Conservation (phyloP, 2,113 vertebrate species). For the Propithecus coquereli region DNA sequence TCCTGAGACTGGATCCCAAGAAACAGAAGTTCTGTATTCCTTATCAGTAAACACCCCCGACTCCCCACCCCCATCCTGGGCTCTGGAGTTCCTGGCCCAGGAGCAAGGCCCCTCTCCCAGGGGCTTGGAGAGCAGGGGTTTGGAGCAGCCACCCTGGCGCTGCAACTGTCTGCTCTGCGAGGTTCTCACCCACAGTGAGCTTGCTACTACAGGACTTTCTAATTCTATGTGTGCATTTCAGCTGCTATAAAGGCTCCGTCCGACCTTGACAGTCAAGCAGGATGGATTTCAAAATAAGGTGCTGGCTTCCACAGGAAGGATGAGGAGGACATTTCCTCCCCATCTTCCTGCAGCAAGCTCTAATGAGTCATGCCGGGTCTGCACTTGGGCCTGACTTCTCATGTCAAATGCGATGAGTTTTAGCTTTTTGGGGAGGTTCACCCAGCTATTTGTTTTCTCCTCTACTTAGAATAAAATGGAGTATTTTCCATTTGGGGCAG, state of each 20-base stretch:
- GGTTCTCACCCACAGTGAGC: neutral
- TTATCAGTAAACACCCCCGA: neutral
- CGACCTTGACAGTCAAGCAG: neutral
- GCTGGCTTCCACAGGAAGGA: neutral
- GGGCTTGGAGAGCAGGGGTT: neutral
- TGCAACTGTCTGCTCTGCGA: neutral
- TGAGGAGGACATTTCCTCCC: neutral
- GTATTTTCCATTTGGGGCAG: neutral
- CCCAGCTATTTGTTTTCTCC: neutral
- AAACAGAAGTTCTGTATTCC: neutral
- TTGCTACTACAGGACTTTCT: too few relatives aligned
- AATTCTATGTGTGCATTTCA: neutral
- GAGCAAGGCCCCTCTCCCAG: neutral
- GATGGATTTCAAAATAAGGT: neutral
- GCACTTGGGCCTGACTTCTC: neutral
- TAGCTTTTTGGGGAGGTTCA: neutral
- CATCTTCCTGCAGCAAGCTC: neutral
- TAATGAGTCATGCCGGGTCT: neutral
- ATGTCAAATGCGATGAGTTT: neutral
- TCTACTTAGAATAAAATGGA: neutral
- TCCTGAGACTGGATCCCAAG: neutral
- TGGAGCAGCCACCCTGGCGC: neutral
- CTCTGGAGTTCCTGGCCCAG: neutral
- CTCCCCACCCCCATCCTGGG: too few relatives aligned
- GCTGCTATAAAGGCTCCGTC: neutral